Evolutionary conservation across 2,888 invertebrate species (phyloP).

Genomic region (Machimus atricapillus): DNA sequence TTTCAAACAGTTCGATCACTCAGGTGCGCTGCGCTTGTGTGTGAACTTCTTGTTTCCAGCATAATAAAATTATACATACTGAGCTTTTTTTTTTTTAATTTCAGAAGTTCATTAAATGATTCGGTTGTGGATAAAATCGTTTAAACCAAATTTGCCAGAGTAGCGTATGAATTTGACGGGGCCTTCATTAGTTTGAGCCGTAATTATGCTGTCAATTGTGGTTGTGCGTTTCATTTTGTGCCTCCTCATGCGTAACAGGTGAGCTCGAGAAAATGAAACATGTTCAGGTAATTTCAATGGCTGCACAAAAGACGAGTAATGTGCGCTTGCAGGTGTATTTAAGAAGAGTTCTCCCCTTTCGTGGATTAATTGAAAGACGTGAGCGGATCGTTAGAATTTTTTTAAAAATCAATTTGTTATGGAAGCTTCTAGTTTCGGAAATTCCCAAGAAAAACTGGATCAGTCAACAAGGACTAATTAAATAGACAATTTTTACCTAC

Average conservation of each 20-base stretch:
- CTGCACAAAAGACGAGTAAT: not conserved
- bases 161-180: not conserved
- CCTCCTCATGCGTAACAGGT: slow-evolving; percentile 6
- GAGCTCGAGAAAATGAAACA: not conserved
- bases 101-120: not conserved
- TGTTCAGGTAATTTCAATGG: not conserved
- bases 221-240: not conserved
- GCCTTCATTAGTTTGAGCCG: not conserved
- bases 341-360: not conserved
- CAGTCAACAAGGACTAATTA: not conserved
- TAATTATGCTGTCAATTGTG: not conserved
- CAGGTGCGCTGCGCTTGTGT: not conserved
- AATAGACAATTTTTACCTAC: not conserved
- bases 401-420: not conserved
- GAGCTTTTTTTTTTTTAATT: not conserved
- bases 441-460: not conserved
- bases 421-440: not conserved
- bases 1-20: not conserved
- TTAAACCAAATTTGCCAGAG: not conserved
- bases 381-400: not conserved
- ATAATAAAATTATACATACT: not conserved
- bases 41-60: not conserved
- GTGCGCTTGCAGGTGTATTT: not conserved
- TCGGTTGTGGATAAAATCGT: not conserved
- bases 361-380: not conserved